Evolutionary conservation across 2,797 vertebrate genomes (phyloP).

Genomic region (Xerus rutilus): DNA sequence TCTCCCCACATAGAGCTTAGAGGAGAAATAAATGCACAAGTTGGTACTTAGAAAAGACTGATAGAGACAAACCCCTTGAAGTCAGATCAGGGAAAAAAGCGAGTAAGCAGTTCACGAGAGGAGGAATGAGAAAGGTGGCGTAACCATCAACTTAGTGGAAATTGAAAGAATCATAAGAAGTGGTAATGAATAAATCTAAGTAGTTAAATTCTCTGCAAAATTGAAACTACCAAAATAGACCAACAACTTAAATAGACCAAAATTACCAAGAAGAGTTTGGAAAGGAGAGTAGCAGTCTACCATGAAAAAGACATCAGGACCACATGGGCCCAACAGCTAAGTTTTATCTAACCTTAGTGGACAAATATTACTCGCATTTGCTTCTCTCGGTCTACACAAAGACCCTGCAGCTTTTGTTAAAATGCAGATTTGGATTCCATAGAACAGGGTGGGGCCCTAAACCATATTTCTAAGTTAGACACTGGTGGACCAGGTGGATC

Average conservation of each 20-base stretch:
- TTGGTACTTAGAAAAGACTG: background rate
- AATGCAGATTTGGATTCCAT: background rate
- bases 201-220: conserved; percentile 25
- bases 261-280: background rate
- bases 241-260: background rate
- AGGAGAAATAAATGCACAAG: background rate
- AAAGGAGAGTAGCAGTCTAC: background rate
- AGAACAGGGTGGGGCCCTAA: background rate
- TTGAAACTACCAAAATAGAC: background rate
- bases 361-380: background rate
- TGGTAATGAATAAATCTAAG: background rate
- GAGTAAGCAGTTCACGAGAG: background rate
- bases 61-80: background rate
- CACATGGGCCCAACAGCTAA: background rate
- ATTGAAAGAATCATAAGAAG: conserved; percentile 22
- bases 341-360: background rate
- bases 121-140: background rate
- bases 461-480: background rate
- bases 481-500: background rate
- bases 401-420: background rate
- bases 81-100: background rate
- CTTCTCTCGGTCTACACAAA: background rate
- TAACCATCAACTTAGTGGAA: background rate
- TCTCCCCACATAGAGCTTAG: background rate
- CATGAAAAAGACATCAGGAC: background rate